phyloP scores from a whole-genome alignment of 2,797 vertebrate genomes.

The Acanthiza pusilla region DNA sequence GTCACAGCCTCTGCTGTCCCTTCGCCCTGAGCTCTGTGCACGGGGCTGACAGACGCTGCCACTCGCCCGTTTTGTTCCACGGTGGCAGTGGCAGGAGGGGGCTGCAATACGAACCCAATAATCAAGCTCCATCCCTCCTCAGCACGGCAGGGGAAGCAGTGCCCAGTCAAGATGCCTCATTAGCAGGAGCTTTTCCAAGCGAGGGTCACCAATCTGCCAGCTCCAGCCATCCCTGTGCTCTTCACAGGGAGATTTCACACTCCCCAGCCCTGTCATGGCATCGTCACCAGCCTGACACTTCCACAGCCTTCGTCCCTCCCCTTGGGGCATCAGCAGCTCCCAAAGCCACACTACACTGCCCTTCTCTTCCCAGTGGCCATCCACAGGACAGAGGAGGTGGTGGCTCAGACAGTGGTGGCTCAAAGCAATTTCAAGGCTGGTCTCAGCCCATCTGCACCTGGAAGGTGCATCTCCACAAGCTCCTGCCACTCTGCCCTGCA shows the following conservation, averaged over 20 bases:
- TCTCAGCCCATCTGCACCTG: accelerated
- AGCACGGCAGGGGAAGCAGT: not conserved
- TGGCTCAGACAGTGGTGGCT: not conserved
- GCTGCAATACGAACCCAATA: accelerated
- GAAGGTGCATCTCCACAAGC: not conserved
- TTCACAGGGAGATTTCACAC: not conserved
- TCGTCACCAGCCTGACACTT: not conserved
- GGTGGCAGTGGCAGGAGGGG: not conserved
- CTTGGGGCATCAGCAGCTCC: not conserved
- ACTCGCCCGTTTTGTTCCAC: accelerated
- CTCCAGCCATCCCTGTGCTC: not conserved
- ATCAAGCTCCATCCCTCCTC: not conserved
- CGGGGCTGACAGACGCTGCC: not conserved
- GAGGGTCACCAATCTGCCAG: not conserved
- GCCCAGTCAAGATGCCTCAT: not conserved
- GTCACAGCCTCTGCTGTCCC: not conserved
- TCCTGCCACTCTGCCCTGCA: not conserved
- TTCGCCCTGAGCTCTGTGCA: accelerated
- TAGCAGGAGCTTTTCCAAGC: not conserved
- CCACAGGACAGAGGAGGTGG: not conserved
- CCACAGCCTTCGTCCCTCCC: accelerated
- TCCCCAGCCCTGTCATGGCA: not conserved
- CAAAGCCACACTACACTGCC: not conserved
- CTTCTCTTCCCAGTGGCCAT: not conserved
- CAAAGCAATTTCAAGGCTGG: not conserved